Conservation (phyloP, 1,140 invertebrate genomes). For the Apis laboriosa region DNA sequence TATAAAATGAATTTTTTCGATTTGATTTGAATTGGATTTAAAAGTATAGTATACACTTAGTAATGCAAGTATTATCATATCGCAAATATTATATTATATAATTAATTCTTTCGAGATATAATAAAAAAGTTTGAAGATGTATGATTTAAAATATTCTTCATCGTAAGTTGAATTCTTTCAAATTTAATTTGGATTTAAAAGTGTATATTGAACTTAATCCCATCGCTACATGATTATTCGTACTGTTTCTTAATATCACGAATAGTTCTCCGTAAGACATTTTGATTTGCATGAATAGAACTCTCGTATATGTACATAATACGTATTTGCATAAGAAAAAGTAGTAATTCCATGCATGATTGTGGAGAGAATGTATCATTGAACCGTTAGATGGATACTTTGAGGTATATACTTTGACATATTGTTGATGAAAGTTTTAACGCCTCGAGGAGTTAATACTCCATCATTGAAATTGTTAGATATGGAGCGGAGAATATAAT, state of each 20-base stretch:
- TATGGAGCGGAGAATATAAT: neutral
- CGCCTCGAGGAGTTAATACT: neutral
- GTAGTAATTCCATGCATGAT: neutral
- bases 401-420: neutral
- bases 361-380: neutral
- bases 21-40: too few relatives aligned
- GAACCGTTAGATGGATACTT: neutral
- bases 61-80: too few relatives aligned
- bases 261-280: neutral
- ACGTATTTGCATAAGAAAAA: conserved; percentile 27
- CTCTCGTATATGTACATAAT: conserved; percentile 24
- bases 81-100: too few relatives aligned
- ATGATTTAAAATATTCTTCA: too few relatives aligned
- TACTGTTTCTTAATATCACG: neutral
- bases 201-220: too few relatives aligned
- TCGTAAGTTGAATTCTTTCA: too few relatives aligned
- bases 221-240: too few relatives aligned
- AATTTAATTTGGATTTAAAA: too few relatives aligned
- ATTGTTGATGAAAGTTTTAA: neutral
- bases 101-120: too few relatives aligned
- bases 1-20: too few relatives aligned
- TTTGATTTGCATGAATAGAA: conserved; percentile 30
- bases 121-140: too few relatives aligned
- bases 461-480: neutral
- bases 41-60: too few relatives aligned